A percentile compares a stretch with the other conserved stretches of the same genome.
These are phyloP conservation scores for Corythaeola cristata DNA, from an alignment of 2,113 vertebrate genomes.

Conservation along the genomic window DNA sequence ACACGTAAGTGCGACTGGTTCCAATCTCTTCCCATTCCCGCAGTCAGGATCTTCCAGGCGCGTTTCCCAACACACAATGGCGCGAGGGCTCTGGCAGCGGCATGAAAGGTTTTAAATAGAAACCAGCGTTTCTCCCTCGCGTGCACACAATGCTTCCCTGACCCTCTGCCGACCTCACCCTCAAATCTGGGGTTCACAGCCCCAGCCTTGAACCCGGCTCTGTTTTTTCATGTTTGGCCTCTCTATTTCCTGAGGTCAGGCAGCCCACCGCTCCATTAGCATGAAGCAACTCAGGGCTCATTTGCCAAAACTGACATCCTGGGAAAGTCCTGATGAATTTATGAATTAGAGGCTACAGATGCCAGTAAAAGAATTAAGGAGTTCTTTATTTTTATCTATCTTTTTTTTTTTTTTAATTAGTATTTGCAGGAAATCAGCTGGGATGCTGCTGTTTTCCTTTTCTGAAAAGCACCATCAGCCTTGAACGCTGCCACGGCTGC, in stretches of 20 bases:
- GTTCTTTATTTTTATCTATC: not conserved
- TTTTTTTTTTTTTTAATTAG: not conserved
- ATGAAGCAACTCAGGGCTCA: constrained; percentile 51
- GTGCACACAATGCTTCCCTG: constrained; percentile 21
- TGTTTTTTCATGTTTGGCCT: constrained; percentile 73
- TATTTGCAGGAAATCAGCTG: constrained; percentile 7
- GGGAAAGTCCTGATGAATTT: constrained; percentile 64
- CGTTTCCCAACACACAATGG: constrained; percentile 50
- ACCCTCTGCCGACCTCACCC: constrained; percentile 52
- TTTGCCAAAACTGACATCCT: constrained; percentile 58
- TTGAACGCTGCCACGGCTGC: not conserved
- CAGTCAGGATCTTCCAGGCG: not conserved
- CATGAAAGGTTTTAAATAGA: constrained; percentile 50
- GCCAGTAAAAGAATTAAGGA: constrained; percentile 48
- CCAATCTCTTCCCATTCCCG: constrained; percentile 35
- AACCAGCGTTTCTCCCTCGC: not conserved
- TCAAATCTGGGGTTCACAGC: constrained; percentile 65
- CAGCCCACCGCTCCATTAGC: constrained; percentile 68
- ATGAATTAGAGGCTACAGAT: constrained; percentile 60
- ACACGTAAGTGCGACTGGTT: constrained; percentile 9
- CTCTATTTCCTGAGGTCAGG: constrained; percentile 74
- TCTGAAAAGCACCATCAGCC: not conserved
- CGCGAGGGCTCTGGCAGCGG: not conserved
- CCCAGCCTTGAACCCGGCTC: constrained; percentile 64
- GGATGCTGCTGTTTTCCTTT: constrained; percentile 1